Evolutionary conservation across 2,888 invertebrate genomes (phyloP).

Genomic region (Meta bourneti): DNA sequence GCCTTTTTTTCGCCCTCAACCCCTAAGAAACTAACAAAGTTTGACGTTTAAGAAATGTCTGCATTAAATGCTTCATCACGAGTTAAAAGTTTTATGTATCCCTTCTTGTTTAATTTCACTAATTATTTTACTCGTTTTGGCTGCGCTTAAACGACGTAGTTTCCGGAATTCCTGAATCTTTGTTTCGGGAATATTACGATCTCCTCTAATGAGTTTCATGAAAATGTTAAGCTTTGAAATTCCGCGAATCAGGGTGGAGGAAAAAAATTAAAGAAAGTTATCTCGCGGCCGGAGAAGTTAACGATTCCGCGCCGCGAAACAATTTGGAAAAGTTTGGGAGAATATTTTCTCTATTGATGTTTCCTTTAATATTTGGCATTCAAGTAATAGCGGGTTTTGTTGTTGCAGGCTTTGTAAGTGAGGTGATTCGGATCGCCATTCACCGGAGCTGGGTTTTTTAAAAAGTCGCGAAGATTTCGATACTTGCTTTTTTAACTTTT

Average conservation of each 20-base stretch:
- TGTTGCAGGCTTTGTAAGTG: too few species aligned
- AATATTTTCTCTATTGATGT: slow-evolving; percentile 32
- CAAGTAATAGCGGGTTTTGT: background rate
- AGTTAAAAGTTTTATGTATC: slow-evolving; percentile 55
- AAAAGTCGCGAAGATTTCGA: too few species aligned
- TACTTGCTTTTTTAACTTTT: too few species aligned
- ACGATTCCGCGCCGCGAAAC: slow-evolving; percentile 10
- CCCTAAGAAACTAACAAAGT: slow-evolving; percentile 43
- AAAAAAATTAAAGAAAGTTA: slow-evolving; percentile 1
- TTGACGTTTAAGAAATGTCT: slow-evolving; percentile 66
- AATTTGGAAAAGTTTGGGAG: slow-evolving; percentile 46
- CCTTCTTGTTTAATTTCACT: slow-evolving; percentile 71
- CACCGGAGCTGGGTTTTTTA: too few species aligned
- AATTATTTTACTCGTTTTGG: slow-evolving; percentile 63
- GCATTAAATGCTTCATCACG: slow-evolving; percentile 51
- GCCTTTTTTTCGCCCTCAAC: background rate
- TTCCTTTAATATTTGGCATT: slow-evolving; percentile 22
- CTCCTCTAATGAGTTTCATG: slow-evolving; percentile 64
- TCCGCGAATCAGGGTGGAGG: background rate
- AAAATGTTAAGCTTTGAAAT: slow-evolving; percentile 59
- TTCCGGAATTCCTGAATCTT: slow-evolving; percentile 62
- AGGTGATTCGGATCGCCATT: too few species aligned
- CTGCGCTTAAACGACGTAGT: slow-evolving; percentile 48
- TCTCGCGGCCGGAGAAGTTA: background rate
- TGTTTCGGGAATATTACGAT: slow-evolving; percentile 61